Percentiles rank a stretch among this genome's conserved stretches.
Evolutionary conservation across 2,888 invertebrate genomes (phyloP).

Genomic region (Eurois occulta): DNA sequence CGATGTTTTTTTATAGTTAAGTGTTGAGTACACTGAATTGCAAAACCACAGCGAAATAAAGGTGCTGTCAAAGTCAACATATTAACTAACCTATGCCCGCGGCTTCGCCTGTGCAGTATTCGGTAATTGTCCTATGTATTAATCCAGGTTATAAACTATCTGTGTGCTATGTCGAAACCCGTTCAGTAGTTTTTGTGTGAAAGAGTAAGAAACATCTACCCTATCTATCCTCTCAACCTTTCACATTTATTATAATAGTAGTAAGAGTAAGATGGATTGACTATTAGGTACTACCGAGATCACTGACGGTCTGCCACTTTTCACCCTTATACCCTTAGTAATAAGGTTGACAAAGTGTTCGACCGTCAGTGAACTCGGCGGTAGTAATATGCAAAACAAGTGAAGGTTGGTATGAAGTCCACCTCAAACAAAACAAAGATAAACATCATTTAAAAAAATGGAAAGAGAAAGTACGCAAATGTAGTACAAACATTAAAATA

Average conservation of each 20-base stretch:
- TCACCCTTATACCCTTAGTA: no score
- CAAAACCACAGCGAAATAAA: background rate
- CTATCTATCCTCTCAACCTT: no score
- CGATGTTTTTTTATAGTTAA: background rate
- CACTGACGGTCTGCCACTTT: no score
- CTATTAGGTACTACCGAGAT: no score
- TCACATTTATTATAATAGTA: no score
- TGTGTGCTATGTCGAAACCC: background rate
- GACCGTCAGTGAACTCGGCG: no score
- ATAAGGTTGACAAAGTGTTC: no score
- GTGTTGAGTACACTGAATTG: background rate
- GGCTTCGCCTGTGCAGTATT: background rate
- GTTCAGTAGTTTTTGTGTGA: background rate
- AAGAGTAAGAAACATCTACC: background rate
- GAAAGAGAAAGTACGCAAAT: background rate
- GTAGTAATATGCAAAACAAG: background rate
- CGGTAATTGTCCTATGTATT: background rate
- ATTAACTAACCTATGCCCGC: background rate
- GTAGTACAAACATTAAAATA: slow-evolving; percentile 6
- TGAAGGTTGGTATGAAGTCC: background rate
- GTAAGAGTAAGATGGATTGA: no score
- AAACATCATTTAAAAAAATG: background rate
- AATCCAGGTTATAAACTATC: background rate
- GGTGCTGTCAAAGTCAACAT: background rate
- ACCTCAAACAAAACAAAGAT: background rate